Percentiles rank a stretch among this genome's conserved stretches.
Evolutionary conservation across 2,888 invertebrate genomes (phyloP).

Genomic region (Eupeodes latifasciatus): DNA sequence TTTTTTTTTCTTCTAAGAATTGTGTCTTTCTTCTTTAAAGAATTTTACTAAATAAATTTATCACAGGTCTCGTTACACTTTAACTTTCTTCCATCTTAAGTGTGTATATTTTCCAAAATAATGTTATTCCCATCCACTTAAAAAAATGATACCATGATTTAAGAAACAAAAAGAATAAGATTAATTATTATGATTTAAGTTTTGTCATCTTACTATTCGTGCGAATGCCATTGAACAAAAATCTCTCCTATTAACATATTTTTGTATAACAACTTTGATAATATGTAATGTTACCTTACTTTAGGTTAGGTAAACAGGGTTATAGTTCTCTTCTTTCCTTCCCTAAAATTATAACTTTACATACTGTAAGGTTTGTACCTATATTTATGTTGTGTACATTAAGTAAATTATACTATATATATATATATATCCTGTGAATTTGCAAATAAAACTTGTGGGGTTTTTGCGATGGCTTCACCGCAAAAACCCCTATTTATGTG

Average conservation of each 20-base stretch:
- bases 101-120: neutral
- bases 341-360: too few relatives aligned
- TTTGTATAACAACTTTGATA: conserved; percentile 3
- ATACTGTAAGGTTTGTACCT: too few relatives aligned
- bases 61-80: too few relatives aligned
- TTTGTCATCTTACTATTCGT: neutral
- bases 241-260: neutral
- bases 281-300: too few relatives aligned
- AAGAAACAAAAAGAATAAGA: neutral
- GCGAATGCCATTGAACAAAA: neutral
- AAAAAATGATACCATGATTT: neutral
- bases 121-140: neutral
- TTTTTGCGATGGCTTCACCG: neutral
- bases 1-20: too few relatives aligned
- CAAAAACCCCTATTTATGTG: conserved; percentile 13
- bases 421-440: neutral
- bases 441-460: conserved; percentile 1
- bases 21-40: too few relatives aligned
- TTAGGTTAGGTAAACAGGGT: too few relatives aligned
- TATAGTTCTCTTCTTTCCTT: neutral
- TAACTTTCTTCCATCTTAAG: too few relatives aligned
- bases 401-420: neutral
- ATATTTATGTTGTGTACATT: too few relatives aligned
- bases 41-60: too few relatives aligned
- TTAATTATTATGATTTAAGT: neutral